Evolutionary conservation across 2,113 vertebrate species (phyloP).

Genomic region (Scopus umbretta): DNA sequence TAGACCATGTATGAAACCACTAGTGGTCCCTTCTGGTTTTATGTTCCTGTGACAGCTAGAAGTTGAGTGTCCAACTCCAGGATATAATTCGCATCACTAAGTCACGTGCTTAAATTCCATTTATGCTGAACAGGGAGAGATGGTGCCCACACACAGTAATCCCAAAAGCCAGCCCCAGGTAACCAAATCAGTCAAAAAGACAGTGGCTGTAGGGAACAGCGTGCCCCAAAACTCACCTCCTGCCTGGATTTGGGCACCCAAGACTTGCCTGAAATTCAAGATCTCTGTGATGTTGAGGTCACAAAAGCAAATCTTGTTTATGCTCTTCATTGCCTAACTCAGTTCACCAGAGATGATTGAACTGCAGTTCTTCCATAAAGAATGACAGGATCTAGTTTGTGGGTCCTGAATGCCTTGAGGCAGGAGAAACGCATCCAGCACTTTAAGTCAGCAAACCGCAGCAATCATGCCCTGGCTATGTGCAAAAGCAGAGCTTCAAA

Average conservation of each 20-base stretch:
- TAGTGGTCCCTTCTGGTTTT: background rate
- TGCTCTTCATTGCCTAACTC: background rate
- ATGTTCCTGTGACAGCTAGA: background rate
- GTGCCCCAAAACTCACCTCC: background rate
- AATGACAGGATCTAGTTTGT: background rate
- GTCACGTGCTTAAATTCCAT: background rate
- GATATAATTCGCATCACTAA: background rate
- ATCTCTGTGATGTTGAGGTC: background rate
- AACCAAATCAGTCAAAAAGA: background rate
- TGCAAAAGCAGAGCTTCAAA: background rate
- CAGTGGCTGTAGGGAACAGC: fast-evolving
- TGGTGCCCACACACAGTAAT: background rate
- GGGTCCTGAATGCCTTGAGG: background rate
- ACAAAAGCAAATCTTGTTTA: background rate
- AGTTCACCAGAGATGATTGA: background rate
- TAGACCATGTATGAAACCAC: background rate
- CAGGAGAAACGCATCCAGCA: background rate
- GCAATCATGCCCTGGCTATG: fast-evolving
- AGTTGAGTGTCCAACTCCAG: background rate
- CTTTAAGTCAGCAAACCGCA: background rate
- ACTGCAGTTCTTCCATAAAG: background rate
- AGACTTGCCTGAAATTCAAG: background rate
- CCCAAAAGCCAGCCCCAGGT: background rate
- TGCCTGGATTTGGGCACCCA: background rate
- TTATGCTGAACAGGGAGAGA: background rate